These are phyloP conservation scores for Gouania willdenowi DNA, from an alignment of 2,797 vertebrate genomes.

Conservation along the genomic window DNA sequence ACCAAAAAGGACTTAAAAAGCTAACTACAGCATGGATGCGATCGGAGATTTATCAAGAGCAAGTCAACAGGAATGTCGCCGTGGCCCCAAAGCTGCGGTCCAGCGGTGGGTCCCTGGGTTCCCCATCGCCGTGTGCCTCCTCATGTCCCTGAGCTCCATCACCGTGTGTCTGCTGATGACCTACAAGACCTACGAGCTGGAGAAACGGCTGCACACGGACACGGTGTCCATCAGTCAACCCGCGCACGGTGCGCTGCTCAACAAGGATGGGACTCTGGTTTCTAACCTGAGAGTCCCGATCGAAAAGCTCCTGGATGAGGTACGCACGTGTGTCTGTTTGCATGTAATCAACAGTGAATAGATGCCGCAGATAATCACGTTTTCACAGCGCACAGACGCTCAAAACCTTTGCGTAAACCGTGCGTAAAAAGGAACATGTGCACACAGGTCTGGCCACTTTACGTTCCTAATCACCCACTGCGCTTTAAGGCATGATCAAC, in stretches of 20 bases:
- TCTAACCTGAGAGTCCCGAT: constrained; percentile 76
- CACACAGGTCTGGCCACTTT: not conserved
- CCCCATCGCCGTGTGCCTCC: constrained; percentile 68
- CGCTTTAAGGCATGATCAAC: constrained; percentile 19
- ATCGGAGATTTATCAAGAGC: constrained; percentile 4
- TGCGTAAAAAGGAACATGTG: constrained; percentile 28
- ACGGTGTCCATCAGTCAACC: constrained; percentile 49
- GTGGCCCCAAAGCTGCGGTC: constrained; percentile 34
- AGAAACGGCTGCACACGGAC: constrained; percentile 80
- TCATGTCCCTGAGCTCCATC: constrained; percentile 82
- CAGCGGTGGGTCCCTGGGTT: constrained; percentile 57
- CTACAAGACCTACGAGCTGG: constrained; percentile 81
- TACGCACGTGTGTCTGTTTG: constrained; percentile 34
- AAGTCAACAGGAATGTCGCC: constrained; percentile 40
- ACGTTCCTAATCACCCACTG: constrained; percentile 8
- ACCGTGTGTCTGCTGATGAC: constrained; percentile 83
- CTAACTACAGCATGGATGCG: no score
- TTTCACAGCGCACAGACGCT: not conserved
- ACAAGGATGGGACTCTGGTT: constrained; percentile 67
- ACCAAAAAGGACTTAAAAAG: no score
- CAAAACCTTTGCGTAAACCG: constrained; percentile 35
- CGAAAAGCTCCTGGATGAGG: constrained; percentile 81
- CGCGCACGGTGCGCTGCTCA: constrained; percentile 51
- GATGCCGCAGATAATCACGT: not conserved
- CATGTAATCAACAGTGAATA: not conserved